Conservation (phyloP, 2,888 invertebrate genomes). For the Lithophane leautieri region DNA sequence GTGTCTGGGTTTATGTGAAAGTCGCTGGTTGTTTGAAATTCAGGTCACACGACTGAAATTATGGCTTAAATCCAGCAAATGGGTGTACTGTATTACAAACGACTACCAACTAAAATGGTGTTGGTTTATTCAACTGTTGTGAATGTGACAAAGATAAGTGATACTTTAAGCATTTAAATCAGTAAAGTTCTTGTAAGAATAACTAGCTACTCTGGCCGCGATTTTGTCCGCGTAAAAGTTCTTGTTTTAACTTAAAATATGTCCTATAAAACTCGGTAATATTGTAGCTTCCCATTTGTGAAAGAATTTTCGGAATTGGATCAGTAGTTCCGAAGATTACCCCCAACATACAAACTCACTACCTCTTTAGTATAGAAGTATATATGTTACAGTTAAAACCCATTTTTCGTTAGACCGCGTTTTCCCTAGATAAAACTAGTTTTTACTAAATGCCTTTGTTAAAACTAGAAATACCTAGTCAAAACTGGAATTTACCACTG, state of each 20-base stretch:
- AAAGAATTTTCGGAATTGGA: neutral
- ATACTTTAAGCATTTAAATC: neutral
- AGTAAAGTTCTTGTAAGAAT: neutral
- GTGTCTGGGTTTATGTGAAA: slow-evolving; percentile 27
- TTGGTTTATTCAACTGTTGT: neutral
- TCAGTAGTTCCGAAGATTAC: neutral
- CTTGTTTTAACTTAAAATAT: neutral
- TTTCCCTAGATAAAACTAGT: too few relatives aligned
- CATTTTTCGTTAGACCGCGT: too few relatives aligned
- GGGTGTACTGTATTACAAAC: neutral
- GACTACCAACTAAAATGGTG: neutral
- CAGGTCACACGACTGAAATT: slow-evolving; percentile 27
- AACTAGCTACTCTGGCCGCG: neutral
- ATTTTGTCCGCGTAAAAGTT: neutral
- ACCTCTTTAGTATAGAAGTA: neutral
- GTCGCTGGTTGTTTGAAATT: slow-evolving; percentile 17
- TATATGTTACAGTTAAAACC: too few relatives aligned
- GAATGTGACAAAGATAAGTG: neutral
- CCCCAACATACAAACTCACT: neutral
- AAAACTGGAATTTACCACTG: too few relatives aligned
- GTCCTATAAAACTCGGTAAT: neutral
- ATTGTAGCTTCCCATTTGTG: neutral
- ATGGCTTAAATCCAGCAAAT: neutral
- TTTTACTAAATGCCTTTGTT: too few relatives aligned
- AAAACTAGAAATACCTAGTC: too few relatives aligned